These are phyloP conservation scores for Drosophila atroscutellata DNA, from an alignment of 2,888 invertebrate species.

Conservation along the genomic window DNA sequence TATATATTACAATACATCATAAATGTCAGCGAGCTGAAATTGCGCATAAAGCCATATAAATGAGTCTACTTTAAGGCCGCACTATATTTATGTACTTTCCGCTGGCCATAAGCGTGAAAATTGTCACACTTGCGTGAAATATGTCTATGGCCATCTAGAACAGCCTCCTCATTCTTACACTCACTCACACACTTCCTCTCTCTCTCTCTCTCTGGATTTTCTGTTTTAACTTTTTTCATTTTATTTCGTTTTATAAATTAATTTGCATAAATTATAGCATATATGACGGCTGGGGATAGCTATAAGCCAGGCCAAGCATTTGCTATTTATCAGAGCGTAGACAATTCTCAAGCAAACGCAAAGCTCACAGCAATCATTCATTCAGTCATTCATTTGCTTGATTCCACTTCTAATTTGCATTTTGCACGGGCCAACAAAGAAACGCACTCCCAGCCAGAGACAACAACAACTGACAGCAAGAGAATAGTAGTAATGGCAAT, in stretches of 20 bases:
- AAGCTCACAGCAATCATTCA: constrained; percentile 55
- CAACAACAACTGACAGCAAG: constrained; percentile 11
- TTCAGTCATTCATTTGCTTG: constrained; percentile 43
- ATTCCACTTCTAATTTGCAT: constrained; percentile 76
- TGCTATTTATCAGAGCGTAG: constrained; percentile 65
- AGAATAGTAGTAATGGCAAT: not conserved
- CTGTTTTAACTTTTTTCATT: constrained; percentile 26
- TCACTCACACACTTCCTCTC: not conserved
- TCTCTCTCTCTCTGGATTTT: constrained; percentile 5
- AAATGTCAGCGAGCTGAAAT: constrained; percentile 81
- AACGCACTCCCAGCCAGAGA: not conserved
- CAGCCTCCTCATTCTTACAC: constrained; percentile 17
- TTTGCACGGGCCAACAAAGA: constrained; percentile 56
- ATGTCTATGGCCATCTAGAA: constrained; percentile 57
- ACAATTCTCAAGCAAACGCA: constrained; percentile 24
- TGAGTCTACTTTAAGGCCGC: constrained; percentile 75
- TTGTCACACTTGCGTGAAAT: constrained; percentile 74
- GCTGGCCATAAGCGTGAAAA: constrained; percentile 66
- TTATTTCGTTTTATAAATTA: constrained; percentile 66
- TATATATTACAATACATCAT: constrained; percentile 71
- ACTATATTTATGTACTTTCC: constrained; percentile 73
- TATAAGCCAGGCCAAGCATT: constrained; percentile 65
- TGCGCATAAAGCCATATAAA: constrained; percentile 82
- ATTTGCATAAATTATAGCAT: constrained; percentile 79
- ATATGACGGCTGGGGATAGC: constrained; percentile 47